Evolutionary conservation across 2,113 vertebrate genomes (phyloP).

Genomic region (Tauraco erythrolophus): DNA sequence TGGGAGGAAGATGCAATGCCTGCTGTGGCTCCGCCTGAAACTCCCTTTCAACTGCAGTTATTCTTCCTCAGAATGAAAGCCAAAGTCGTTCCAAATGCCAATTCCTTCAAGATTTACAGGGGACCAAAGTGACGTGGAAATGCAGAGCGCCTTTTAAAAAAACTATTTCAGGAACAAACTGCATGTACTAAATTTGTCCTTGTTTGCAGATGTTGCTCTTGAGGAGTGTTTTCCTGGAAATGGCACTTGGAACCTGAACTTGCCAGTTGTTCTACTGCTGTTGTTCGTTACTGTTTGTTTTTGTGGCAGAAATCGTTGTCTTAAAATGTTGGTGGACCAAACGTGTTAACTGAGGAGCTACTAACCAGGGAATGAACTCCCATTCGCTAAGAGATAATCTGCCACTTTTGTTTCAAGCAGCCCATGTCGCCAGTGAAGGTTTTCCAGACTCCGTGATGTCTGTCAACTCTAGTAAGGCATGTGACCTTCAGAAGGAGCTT

Average conservation of each 20-base stretch:
- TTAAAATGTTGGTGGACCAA: background rate
- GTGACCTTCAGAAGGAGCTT: conserved; percentile 59
- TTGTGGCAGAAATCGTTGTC: background rate
- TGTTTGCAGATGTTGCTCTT: background rate
- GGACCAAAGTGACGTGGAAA: background rate
- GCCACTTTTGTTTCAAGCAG: conserved; percentile 47
- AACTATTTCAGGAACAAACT: background rate
- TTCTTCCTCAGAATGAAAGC: too few relatives aligned
- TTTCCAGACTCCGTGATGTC: background rate
- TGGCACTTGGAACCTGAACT: background rate
- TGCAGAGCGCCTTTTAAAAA: background rate
- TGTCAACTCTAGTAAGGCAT: conserved; percentile 3
- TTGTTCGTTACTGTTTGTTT: background rate
- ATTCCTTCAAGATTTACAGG: background rate
- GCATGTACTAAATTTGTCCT: background rate
- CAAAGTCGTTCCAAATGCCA: background rate
- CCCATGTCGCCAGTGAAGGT: background rate
- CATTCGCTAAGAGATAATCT: background rate
- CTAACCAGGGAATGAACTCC: background rate
- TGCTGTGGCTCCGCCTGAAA: background rate
- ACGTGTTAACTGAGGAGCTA: background rate
- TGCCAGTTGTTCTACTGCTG: background rate
- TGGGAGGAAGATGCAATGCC: background rate
- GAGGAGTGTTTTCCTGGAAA: background rate
- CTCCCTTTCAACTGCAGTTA: background rate